phyloP scores from a whole-genome alignment of 2,113 vertebrate genomes.

The Crotalus viridis region DNA sequence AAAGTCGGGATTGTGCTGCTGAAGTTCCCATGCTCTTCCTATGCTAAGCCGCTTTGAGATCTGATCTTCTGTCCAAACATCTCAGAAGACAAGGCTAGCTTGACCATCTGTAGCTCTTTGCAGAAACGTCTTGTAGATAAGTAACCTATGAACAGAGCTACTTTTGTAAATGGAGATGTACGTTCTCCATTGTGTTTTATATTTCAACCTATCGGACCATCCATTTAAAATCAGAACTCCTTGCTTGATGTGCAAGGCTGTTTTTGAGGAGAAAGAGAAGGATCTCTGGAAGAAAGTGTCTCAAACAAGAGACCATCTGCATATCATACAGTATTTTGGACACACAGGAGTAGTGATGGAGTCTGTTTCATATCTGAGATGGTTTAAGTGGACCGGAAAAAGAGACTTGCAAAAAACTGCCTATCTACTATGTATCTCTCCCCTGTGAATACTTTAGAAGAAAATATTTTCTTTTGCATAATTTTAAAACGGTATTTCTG shows the following conservation, averaged over 20 bases:
- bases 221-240: not conserved
- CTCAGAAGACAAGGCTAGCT: too few relatives aligned
- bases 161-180: not conserved
- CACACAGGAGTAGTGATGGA: too few relatives aligned
- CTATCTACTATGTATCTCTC: not conserved
- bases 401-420: not conserved
- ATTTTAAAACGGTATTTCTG: not conserved
- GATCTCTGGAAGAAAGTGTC: not conserved
- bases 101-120: not conserved
- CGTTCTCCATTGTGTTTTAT: not conserved
- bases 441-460: not conserved
- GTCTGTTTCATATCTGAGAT: not conserved
- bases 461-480: not conserved
- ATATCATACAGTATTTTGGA: not conserved
- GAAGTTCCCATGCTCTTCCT: not conserved
- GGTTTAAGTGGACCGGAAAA: not conserved
- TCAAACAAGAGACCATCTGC: not conserved
- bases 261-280: not conserved
- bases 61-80: not conserved
- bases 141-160: not conserved
- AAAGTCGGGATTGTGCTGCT: not conserved
- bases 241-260: not conserved
- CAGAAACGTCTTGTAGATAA: not conserved
- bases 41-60: not conserved
- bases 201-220: not conserved